These are phyloP conservation scores for Acropora tenuis DNA, from an alignment of 64 coral and sea anemone genomes.

Conservation along the genomic window DNA sequence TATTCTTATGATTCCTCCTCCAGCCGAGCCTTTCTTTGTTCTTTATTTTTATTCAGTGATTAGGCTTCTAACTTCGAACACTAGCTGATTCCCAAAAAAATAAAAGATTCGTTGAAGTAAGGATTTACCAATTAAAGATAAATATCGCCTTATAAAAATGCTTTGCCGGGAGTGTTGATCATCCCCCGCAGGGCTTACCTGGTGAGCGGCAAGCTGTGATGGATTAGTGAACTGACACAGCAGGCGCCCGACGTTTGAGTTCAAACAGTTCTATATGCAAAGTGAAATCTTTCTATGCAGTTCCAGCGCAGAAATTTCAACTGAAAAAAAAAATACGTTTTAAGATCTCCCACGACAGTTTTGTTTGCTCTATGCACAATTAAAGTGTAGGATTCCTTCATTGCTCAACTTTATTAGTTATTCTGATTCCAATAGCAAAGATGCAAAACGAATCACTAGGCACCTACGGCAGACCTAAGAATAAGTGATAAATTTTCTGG, in stretches of 20 bases:
- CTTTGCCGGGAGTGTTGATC: neutral
- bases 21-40: neutral
- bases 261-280: neutral
- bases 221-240: slow-evolving; percentile 5
- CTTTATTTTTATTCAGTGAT: neutral
- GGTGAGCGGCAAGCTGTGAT: neutral
- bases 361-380: too few relatives aligned
- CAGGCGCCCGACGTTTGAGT: neutral
- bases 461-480: too few relatives aligned
- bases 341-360: too few relatives aligned
- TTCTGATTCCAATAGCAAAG: too few relatives aligned
- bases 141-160: neutral
- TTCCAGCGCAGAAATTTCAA: too few relatives aligned
- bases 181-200: neutral
- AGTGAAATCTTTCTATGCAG: neutral
- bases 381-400: too few relatives aligned
- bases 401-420: too few relatives aligned
- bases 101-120: neutral
- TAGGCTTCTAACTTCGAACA: neutral
- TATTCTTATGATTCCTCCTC: neutral
- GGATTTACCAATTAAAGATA: neutral
- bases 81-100: neutral
- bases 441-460: too few relatives aligned
- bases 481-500: too few relatives aligned
- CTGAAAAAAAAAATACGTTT: too few relatives aligned